Evolutionary conservation across 2,888 invertebrate genomes (phyloP), one percentile per base, ranked within the genome.

Genomic region (Lycocerus yunnanus): DNA sequence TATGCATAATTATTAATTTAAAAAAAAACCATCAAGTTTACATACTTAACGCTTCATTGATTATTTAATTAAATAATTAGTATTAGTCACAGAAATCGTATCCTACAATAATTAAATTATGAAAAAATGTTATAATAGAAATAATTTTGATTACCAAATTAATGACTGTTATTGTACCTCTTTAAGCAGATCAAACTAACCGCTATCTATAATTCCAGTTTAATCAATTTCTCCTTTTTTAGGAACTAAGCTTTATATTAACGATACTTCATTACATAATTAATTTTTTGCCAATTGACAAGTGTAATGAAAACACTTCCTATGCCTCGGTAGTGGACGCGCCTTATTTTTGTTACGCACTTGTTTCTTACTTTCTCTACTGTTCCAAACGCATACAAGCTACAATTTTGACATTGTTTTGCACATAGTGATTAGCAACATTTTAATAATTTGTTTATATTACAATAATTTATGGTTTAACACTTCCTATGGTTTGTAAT

Each of bases 271-370:
- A 63, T 63, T 63, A 63, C 61, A 18, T 63, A 63, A 63, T 63
- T 63, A 63, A 63, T 63, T 63, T 63, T 63, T 63, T 63, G 20
- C 16, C 20, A 20, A 63, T 63, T 63, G 61, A 63, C 61, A 63
- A 63, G 61, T 63, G 61, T 63, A 63, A 63, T 63, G 20, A 63
- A 63, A 63, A 63, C 61, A 63, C 61, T 63, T 63, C 61, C 61
- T 63, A 63, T 63, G 18, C 18, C 13, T 20, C 61, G 61, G 61
- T 63, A 63, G 61, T 20, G 61, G 61, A 63, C 61, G 61, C 61
- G 61, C 61, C 61, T 63, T 63, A 63, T 63, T 63, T 20, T 63
- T 63, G 20, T 63, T 63, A 63, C 61, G 61, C 61, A 63, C 61
- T 63, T 20, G 15, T 18, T 60, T 43, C 43, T n/a, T 63, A 63